Evolutionary conservation across 2,113 vertebrate genomes (phyloP).

Genomic region (Mobula birostris): DNA sequence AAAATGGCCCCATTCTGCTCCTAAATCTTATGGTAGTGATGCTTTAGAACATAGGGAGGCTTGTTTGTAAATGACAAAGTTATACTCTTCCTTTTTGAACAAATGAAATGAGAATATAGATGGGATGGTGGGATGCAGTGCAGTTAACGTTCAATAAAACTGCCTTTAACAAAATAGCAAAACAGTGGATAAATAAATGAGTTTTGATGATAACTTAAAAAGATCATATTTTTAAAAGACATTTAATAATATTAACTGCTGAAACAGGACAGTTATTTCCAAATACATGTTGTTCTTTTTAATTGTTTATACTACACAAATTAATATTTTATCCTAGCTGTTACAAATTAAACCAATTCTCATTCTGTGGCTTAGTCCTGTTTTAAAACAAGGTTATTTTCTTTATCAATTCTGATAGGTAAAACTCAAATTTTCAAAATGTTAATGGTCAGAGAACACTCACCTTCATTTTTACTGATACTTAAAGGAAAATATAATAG

Average conservation of each 20-base stretch:
- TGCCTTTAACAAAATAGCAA: background rate
- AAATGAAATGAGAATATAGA: too few relatives aligned
- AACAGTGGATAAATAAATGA: background rate
- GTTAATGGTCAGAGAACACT: background rate
- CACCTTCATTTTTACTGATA: background rate
- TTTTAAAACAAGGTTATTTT: background rate
- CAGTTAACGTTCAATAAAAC: background rate
- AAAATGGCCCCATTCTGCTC: too few relatives aligned
- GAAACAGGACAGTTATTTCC: background rate
- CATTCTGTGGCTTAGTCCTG: background rate
- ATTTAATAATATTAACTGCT: background rate
- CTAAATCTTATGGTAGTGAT: too few relatives aligned
- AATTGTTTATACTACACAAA: background rate
- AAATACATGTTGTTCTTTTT: background rate
- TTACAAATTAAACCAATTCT: background rate
- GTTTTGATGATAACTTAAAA: background rate
- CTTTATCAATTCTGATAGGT: background rate
- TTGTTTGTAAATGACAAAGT: too few relatives aligned
- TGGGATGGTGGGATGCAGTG: too few relatives aligned
- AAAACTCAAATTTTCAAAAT: background rate
- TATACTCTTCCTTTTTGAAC: too few relatives aligned
- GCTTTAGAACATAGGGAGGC: too few relatives aligned
- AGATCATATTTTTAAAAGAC: background rate
- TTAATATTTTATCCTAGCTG: background rate
- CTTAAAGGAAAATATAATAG: background rate